Base-by-base conservation (phyloP, 2,797 vertebrate species). In the Threskiornis aethiopicus region DNA sequence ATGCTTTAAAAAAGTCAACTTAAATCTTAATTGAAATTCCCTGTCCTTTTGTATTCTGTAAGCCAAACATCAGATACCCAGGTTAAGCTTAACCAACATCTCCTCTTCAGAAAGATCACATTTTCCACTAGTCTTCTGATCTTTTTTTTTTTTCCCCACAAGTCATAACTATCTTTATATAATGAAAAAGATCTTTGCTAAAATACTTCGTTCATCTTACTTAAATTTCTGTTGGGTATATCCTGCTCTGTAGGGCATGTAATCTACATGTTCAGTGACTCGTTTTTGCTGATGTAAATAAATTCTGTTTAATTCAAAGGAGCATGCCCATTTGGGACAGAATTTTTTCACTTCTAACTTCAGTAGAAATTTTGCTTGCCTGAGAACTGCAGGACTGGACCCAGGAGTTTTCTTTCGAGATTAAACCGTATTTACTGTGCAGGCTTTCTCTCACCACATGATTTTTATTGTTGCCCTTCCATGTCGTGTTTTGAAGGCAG, bases 11-110 rank as follows among this genome's bases (percentile, higher is more conserved):
- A 98, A 98, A 97, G 86, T 96, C 20, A 46, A 61, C 44, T 96
- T 90, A 88, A 96, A 94, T 96, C 73, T 96, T 96, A 93, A 95
- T 78, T 95, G 93, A 94, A 97, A 93, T 97, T 87, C 76, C 61
- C 84, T 96, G 28, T 84, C 85, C 62, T 97, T 97, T 95, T 93
- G 11, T 67, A 29, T 76, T 84, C 76, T 71, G 2, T 55, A 82
- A 90, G 5, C 18, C 49, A 79, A 91, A 83, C 35, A 46, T 81
- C 86, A 96, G 57, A 78, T 75, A 93, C 25, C 31, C 75, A 85
- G 29, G 28, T 54, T 90, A 90, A 86, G 22, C 16, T 91, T 93
- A 81, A 82, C 44, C 86, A 96, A 93, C 69, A 69, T 75, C 61
- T 94, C 84, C 79, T 84, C 83, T 96, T 92, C 61, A 51, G 61